Evolutionary conservation across 35 echinoderm and acorn worm species (phyloP).

Genomic region (Lytechinus variegatus): DNA sequence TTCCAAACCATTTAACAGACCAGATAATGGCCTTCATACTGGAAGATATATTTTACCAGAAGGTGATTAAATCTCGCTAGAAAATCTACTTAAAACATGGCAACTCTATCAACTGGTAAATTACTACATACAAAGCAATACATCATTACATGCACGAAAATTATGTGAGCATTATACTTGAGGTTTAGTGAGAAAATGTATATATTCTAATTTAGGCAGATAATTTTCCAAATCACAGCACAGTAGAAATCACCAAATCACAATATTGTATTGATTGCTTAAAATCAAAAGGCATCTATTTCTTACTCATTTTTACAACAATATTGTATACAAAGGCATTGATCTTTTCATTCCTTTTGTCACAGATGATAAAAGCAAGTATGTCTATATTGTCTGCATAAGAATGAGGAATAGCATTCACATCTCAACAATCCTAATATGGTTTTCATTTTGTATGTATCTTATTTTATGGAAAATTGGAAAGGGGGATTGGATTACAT

Average conservation of each 20-base stretch:
- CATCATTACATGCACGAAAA: not conserved
- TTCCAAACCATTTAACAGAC: conserved; percentile 12
- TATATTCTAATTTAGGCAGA: not conserved
- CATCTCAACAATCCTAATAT: not conserved
- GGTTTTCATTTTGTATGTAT: not conserved
- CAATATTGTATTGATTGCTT: not conserved
- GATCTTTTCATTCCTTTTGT: not conserved
- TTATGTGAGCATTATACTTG: not conserved
- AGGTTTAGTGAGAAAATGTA: not conserved
- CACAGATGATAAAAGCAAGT: not conserved
- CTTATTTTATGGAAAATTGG: not conserved
- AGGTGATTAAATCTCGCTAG: not conserved
- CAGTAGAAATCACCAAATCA: not conserved
- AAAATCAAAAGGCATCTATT: not conserved
- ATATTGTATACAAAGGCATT: not conserved
- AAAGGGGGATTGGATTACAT: too few relatives aligned
- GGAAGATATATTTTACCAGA: not conserved
- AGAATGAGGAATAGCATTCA: not conserved
- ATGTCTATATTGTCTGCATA: not conserved
- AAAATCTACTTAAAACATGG: not conserved
- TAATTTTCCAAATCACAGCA: not conserved
- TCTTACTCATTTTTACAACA: not conserved
- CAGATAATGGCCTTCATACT: conserved; percentile 11
- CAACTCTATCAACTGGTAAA: conserved; percentile 4
- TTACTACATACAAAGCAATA: not conserved